Evolutionary conservation across 2,888 invertebrate species (phyloP).

Genomic region (Pristionchus japonicus): DNA sequence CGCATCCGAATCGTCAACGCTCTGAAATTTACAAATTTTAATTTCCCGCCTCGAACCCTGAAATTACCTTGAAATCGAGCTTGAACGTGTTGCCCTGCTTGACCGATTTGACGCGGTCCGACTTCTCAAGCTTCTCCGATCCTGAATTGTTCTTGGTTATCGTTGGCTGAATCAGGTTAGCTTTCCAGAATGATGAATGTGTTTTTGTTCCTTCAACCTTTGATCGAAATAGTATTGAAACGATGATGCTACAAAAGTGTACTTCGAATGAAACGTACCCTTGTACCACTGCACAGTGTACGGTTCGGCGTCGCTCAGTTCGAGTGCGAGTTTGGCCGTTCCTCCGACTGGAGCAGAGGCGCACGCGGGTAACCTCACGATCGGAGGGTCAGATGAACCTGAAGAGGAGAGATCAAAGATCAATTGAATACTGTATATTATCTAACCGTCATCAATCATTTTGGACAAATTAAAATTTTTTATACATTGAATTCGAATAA

Average conservation of each 20-base stretch:
- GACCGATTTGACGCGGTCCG: constrained; percentile 68
- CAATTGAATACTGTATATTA: too few relatives aligned
- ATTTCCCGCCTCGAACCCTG: constrained; percentile 8
- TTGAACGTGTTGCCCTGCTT: constrained; percentile 71
- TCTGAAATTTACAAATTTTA: constrained; percentile 53
- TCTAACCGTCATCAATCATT: too few relatives aligned
- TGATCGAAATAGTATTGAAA: too few relatives aligned
- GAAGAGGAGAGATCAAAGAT: constrained; percentile 20
- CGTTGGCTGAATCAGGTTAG: neutral
- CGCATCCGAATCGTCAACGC: constrained; percentile 64
- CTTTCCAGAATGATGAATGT: too few relatives aligned
- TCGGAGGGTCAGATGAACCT: constrained; percentile 56
- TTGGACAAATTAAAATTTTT: too few relatives aligned
- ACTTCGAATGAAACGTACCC: constrained; percentile 38
- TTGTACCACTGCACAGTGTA: constrained; percentile 61
- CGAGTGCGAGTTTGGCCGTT: constrained; percentile 60
- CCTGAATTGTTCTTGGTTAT: constrained; percentile 51
- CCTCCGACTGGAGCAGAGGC: constrained; percentile 57
- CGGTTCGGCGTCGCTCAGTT: constrained; percentile 61
- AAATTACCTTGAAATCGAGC: constrained; percentile 67
- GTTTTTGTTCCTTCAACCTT: too few relatives aligned
- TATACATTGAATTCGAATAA: too few relatives aligned
- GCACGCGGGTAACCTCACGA: constrained; percentile 62
- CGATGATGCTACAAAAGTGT: neutral
- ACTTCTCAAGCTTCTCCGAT: constrained; percentile 69